Percentiles rank a stretch among this genome's conserved stretches.
Evolutionary conservation across 2,888 invertebrate species (phyloP).

Genomic region (Macaria notata): DNA sequence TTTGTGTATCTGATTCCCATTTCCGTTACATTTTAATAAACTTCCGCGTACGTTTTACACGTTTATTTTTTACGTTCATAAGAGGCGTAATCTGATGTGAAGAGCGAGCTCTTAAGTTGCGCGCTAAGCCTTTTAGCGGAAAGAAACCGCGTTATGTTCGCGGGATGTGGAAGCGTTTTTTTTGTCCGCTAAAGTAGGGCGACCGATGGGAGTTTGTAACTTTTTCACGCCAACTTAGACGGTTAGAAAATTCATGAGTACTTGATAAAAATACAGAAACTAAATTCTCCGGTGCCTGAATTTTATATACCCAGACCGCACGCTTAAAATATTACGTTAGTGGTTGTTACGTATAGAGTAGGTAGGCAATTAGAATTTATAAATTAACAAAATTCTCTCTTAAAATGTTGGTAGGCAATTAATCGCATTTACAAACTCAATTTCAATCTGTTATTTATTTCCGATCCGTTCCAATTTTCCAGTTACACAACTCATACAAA

Average conservation of each 20-base stretch:
- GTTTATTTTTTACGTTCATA: constrained; percentile 8
- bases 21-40: constrained; percentile 42
- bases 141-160: constrained; percentile 23
- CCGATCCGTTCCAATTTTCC: constrained; percentile 2
- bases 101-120: constrained; percentile 19
- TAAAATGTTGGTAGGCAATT: too few species aligned
- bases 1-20: constrained; percentile 33
- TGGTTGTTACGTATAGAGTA: too few species aligned
- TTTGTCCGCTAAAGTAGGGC: constrained; percentile 18
- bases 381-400: too few species aligned
- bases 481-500: background rate
- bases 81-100: constrained; percentile 15
- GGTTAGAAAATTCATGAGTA: too few species aligned
- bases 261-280: too few species aligned
- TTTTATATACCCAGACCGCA: too few species aligned
- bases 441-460: too few species aligned
- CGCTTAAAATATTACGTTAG: too few species aligned
- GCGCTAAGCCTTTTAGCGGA: constrained; percentile 30
- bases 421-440: too few species aligned
- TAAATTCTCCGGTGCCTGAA: too few species aligned
- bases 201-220: constrained; percentile 9
- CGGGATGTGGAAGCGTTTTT: constrained; percentile 15
- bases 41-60: constrained; percentile 17
- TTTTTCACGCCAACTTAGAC: background rate
- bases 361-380: too few species aligned